Percentiles rank a stretch among this genome's conserved stretches.
These are phyloP conservation scores for Euwallacea fornicatus DNA, from an alignment of 1,140 invertebrate genomes.

Conservation along the genomic window DNA sequence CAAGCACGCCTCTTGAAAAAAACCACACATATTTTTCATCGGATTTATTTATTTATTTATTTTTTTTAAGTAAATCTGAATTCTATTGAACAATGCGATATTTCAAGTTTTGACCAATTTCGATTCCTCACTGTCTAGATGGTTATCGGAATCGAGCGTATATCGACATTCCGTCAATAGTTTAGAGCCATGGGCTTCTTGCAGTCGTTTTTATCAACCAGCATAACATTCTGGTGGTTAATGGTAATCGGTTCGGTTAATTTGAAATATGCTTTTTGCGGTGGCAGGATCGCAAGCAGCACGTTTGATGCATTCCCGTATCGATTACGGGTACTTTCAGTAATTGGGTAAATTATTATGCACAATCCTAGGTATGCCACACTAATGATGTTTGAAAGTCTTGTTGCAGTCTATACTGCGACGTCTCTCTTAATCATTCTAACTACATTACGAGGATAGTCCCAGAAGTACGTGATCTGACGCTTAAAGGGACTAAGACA, in stretches of 20 bases:
- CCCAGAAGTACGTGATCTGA: too few relatives aligned
- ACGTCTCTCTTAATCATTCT: not conserved
- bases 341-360: conserved; percentile 29
- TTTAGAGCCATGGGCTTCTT: conserved; percentile 30
- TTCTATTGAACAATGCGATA: too few relatives aligned
- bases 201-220: conserved; percentile 29
- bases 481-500: too few relatives aligned
- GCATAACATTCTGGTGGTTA: conserved; percentile 40
- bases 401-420: not conserved
- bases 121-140: not conserved
- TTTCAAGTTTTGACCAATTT: not conserved
- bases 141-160: not conserved
- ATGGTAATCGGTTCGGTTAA: conserved; percentile 46
- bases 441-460: not conserved
- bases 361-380: not conserved
- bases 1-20: too few relatives aligned
- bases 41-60: too few relatives aligned
- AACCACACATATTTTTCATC: too few relatives aligned
- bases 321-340: conserved; percentile 25
- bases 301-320: conserved; percentile 23
- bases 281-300: conserved; percentile 10
- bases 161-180: conserved; percentile 38
- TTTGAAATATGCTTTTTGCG: conserved; percentile 38
- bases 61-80: too few relatives aligned
- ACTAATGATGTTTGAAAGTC: too few relatives aligned